A percentile compares a stretch with the other conserved stretches of the same genome.
Evolutionary conservation across 2,888 invertebrate genomes (phyloP).

Genomic region (Idaea biselata): DNA sequence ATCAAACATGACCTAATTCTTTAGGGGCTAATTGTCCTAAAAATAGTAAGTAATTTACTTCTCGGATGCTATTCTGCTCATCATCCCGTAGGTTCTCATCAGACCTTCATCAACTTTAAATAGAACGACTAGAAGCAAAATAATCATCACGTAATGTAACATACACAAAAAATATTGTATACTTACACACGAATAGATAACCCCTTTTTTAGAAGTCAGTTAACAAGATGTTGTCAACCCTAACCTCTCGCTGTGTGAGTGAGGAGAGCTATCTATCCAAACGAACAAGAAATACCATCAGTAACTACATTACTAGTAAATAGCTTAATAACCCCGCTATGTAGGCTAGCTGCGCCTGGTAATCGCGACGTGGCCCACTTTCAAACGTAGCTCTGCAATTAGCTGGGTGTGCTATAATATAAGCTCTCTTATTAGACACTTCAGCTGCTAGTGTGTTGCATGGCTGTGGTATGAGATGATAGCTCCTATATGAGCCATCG

Average conservation of each 20-base stretch:
- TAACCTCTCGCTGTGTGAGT: slow-evolving; percentile 25
- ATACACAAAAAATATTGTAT: no score
- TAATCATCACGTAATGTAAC: no score
- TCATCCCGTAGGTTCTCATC: no score
- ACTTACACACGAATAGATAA: no score
- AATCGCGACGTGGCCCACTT: slow-evolving; percentile 18
- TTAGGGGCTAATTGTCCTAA: no score
- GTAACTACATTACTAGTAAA: slow-evolving; percentile 22
- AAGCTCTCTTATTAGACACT: not conserved
- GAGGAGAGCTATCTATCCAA: slow-evolving; percentile 30
- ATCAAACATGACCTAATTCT: no score
- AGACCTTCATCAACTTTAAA: no score
- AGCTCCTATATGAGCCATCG: not conserved
- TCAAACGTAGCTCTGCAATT: slow-evolving; percentile 4
- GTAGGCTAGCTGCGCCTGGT: slow-evolving; percentile 20
- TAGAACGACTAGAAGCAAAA: no score
- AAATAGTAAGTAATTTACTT: no score
- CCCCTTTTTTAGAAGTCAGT: no score
- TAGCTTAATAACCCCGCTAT: slow-evolving; percentile 30
- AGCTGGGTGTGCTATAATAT: not conserved
- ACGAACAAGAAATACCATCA: slow-evolving; percentile 6
- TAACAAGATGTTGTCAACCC: slow-evolving; percentile 8
- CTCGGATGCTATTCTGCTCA: no score
- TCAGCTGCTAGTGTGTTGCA: not conserved
- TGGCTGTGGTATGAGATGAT: not conserved